Conservation (phyloP, 2,113 vertebrate genomes). For the Ciconia maguari region DNA sequence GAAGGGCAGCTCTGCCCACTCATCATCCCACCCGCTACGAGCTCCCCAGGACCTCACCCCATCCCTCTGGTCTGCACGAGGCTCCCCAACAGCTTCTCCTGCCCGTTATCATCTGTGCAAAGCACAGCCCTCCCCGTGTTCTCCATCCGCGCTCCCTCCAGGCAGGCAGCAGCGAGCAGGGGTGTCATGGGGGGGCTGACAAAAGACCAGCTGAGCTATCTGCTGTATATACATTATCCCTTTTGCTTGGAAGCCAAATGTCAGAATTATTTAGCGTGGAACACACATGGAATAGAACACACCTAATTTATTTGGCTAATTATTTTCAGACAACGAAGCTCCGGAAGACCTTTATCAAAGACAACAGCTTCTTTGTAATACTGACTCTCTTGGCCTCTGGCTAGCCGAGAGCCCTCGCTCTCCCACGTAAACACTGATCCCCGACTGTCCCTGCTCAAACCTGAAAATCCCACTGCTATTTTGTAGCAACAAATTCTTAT, state of each 20-base stretch:
- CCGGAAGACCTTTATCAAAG: neutral
- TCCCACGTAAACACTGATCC: neutral
- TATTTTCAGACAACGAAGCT: neutral
- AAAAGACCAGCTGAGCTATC: neutral
- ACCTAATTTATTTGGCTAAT: neutral
- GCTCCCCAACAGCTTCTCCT: neutral
- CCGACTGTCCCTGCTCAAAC: neutral
- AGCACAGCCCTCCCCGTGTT: neutral
- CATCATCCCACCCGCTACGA: neutral
- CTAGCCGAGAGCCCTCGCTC: neutral
- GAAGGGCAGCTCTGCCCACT: neutral
- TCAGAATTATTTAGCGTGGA: neutral
- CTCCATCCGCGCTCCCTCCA: neutral
- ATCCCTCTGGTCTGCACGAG: neutral
- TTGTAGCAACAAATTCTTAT: neutral
- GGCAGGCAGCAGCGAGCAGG: accelerated
- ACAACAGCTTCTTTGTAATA: neutral
- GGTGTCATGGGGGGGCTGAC: neutral
- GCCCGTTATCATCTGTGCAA: neutral
- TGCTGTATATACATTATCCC: neutral
- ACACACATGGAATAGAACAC: neutral
- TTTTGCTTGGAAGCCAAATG: neutral
- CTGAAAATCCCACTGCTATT: neutral
- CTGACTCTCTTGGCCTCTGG: neutral
- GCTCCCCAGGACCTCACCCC: neutral